Base-by-base conservation (phyloP, 1,140 invertebrate species). In the Bombus cullumanus region DNA sequence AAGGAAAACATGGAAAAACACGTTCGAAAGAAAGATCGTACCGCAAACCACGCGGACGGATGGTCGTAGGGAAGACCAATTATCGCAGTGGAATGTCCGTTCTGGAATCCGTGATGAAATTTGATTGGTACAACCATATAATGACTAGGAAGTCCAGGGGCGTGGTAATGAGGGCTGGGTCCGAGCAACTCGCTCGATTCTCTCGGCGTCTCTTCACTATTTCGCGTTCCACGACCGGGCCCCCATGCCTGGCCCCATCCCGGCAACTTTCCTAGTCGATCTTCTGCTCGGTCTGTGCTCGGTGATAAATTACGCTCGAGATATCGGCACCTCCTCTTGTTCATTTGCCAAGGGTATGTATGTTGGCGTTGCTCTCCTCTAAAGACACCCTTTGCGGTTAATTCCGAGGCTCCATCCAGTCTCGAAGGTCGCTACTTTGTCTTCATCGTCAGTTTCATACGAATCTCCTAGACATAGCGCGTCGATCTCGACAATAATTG, bases 31-130 rank as follows among this genome's bases (percentile, higher is more conserved):
- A 8, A 39, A 39, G 25, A 39, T 71, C 0, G 68, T 37, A 12
- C 10, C 1, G 25, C 37, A 25, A 15, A 1, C 37, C 0, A 25
- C 0, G 22, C 22, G 68, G 68, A 25, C 18, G 22, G 68, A 3
- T 1, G 68, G 68, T 37, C 22, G 69, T 12, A 28, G 62, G 22
- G 77, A 43, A 47, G 84, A n/a, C 22, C 72, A 87, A 91, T 90
- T 88, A 91, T 88, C 81, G 15, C 89, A 76, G 94, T 90, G 96
- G 95, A 96, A 96, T 96, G 96, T 96, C 96, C 95, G 95, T 95
- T 92, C 95, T 95, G 95, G 84, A 82, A 92, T 91, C 75, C 87
- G 64, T 87, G 90, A 89, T 91, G 90, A 91, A 91, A 91, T 77
- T 91, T 88, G 89, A 91, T 94, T 93, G 89, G 91, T 90, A 92